Conservation (phyloP, 2,113 vertebrate species). For the Apteryx owenii region DNA sequence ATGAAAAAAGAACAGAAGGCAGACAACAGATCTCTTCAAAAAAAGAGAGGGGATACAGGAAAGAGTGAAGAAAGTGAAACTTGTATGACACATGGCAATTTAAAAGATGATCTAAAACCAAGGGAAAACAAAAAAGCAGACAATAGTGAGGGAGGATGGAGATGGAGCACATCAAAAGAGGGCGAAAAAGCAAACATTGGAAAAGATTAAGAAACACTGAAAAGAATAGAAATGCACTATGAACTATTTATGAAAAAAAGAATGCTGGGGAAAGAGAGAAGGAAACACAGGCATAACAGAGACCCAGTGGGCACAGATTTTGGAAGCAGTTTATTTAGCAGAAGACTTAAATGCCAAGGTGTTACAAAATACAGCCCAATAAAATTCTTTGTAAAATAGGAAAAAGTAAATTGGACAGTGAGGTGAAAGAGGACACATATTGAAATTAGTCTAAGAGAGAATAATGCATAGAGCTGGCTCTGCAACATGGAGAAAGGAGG, state of each 20-base stretch:
- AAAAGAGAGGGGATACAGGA: not conserved
- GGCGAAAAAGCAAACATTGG: not conserved
- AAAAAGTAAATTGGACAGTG: not conserved
- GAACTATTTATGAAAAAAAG: not conserved
- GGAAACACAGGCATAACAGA: not conserved
- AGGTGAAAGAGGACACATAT: not conserved
- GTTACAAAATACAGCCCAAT: not conserved
- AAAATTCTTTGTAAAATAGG: not conserved
- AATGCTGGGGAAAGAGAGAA: not conserved
- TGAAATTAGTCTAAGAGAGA: not conserved
- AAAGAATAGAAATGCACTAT: fast-evolving
- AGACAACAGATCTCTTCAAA: not conserved
- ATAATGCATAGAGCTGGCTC: not conserved
- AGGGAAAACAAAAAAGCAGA: not conserved
- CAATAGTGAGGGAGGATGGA: not conserved
- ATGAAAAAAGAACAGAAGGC: not conserved
- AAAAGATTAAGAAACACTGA: not conserved
- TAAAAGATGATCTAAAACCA: not conserved
- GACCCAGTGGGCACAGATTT: not conserved
- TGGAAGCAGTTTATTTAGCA: not conserved
- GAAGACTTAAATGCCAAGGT: not conserved
- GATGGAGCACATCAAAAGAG: not conserved
- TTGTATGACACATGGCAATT: not conserved
- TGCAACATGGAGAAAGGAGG: not conserved
- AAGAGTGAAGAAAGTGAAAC: not conserved